Base-by-base conservation (phyloP, 2,888 invertebrate species). In the Chromoteleia sp. region DNA sequence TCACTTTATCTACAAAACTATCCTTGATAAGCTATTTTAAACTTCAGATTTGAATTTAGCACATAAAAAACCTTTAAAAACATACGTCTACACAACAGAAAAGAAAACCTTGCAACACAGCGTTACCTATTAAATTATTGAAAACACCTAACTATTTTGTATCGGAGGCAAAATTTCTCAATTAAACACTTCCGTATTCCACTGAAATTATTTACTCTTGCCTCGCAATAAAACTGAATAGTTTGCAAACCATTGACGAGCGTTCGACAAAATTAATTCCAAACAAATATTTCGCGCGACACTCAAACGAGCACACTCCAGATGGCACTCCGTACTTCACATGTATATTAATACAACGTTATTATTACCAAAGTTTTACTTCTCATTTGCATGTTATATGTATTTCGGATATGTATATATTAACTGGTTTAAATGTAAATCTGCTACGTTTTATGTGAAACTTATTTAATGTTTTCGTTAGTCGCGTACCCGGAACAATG, bases 381-480 rank as follows among this genome's bases (percentile, higher is more conserved):
- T 12, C 33, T 12, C 29, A 50, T 63, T 63, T 63, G 50, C 48
- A 63, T 63, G 8, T 21, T 36, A 50, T 19, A 63, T 50, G 19
- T 61, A 63, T 63, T 45, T 63, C 10, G 15, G 25, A 17, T 41
- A 43, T 33, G 36, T 21, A 58, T 58, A 45, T 14, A 29, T 61
- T 30, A 61, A 61, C 36, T 63, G 36, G 50, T 63, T 63, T 43
- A 63, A 63, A 63, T 63, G 63, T 48, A 50, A 63, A 63, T 50
- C 19, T 50, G 30, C 17, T 15, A 6, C 12, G 15, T 63, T 63
- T 63, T 45, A 45, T 41, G 15, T 2, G 33, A 21, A 50, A 63
- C 33, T 63, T 36, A 63, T 61, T 45, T 33, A 17, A 21, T 21
- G 33, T 14, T 63, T 21, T 63, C 15, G 5, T 59, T n/a, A 19